These are phyloP conservation scores for Carollia perspicillata DNA, from an alignment of 2,113 vertebrate genomes.

Conservation along the genomic window DNA sequence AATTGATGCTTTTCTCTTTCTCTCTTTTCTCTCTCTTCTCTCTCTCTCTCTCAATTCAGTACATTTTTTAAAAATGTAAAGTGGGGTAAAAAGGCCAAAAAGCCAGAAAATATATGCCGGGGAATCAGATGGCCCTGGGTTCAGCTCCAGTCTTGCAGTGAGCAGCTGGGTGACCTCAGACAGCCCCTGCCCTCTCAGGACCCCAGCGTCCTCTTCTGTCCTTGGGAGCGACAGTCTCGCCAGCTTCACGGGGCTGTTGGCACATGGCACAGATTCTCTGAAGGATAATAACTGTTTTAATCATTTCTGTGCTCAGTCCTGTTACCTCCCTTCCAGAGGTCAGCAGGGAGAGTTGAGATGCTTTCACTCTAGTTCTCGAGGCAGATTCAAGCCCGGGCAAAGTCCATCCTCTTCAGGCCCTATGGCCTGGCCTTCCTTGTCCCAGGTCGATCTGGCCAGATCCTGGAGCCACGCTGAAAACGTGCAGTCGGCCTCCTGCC, in stretches of 20 bases:
- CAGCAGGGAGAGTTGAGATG: not conserved
- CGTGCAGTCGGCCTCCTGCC: not conserved
- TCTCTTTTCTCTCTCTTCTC: too few species aligned
- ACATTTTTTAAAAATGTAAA: not conserved
- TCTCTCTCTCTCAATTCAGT: too few species aligned
- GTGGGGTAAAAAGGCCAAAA: not conserved
- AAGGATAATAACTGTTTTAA: not conserved
- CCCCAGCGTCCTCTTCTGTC: not conserved
- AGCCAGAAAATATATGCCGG: not conserved
- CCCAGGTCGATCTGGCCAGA: not conserved
- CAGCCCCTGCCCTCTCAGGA: not conserved
- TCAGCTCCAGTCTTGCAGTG: not conserved
- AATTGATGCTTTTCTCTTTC: too few species aligned
- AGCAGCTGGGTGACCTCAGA: not conserved
- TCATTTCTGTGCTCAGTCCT: not conserved
- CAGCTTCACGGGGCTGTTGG: not conserved
- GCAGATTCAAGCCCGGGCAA: not conserved
- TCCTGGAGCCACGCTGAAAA: not conserved
- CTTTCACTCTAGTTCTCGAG: not conserved
- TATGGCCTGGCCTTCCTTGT: not conserved
- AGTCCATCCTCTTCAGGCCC: not conserved
- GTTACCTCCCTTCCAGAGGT: not conserved
- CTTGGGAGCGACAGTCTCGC: not conserved
- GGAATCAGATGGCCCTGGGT: not conserved
- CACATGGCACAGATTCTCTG: not conserved